Conservation (phyloP, 2,888 invertebrate species). For the Leptopterna dolabrata region DNA sequence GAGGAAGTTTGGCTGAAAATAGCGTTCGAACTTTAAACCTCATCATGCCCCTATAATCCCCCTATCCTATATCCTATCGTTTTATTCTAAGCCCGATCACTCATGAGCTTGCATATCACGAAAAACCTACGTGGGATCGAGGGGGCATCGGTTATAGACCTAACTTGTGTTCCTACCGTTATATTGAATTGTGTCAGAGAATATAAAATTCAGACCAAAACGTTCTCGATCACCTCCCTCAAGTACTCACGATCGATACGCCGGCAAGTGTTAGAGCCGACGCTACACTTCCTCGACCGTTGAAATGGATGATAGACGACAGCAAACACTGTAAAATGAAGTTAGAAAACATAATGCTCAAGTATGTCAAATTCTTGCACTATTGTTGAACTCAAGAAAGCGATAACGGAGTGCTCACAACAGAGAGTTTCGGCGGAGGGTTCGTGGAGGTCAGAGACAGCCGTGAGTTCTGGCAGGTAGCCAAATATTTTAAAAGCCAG, state of each 20-base stretch:
- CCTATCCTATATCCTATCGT: too few relatives aligned
- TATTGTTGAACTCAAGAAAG: background rate
- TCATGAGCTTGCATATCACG: background rate
- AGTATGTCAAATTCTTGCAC: background rate
- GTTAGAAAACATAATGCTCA: background rate
- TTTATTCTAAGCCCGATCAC: too few relatives aligned
- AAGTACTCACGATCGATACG: background rate
- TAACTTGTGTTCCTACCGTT: background rate
- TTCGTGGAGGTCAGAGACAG: background rate
- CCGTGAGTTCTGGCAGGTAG: constrained; percentile 29
- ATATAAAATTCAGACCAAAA: background rate
- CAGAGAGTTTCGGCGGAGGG: too few relatives aligned
- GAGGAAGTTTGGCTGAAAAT: too few relatives aligned
- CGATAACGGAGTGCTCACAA: background rate
- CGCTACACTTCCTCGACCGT: background rate
- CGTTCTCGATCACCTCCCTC: background rate
- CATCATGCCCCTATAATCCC: too few relatives aligned
- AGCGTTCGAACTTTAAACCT: too few relatives aligned
- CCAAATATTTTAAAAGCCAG: background rate
- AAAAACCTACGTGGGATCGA: background rate
- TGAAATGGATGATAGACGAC: background rate
- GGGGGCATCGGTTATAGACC: background rate
- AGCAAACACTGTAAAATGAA: background rate
- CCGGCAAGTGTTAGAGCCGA: background rate
- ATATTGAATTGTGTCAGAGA: background rate